These are phyloP conservation scores for Poeciliopsis paucimaculata DNA, from an alignment of 2,797 vertebrate species.

Conservation along the genomic window DNA sequence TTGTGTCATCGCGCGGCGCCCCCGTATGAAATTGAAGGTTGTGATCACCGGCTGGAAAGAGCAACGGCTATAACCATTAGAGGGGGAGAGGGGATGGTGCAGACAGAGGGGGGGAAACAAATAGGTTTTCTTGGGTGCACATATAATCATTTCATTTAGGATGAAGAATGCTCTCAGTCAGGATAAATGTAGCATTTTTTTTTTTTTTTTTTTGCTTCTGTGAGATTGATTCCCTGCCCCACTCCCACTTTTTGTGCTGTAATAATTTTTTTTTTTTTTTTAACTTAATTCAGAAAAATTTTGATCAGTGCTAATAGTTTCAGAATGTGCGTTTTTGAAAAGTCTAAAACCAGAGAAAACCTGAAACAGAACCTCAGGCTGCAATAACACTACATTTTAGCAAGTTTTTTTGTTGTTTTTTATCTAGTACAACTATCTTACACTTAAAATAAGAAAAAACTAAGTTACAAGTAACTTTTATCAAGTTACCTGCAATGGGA, in stretches of 20 bases:
- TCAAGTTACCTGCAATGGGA: too few species aligned
- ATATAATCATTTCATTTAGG: constrained; percentile 62
- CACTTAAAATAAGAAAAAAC: too few species aligned
- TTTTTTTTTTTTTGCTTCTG: constrained; percentile 13
- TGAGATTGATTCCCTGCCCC: constrained; percentile 30
- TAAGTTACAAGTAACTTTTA: too few species aligned
- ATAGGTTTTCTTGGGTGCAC: constrained; percentile 55
- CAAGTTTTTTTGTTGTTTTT: too few species aligned
- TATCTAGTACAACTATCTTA: too few species aligned
- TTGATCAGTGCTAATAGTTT: constrained; percentile 17
- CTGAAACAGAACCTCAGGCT: neutral
- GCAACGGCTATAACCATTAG: constrained; percentile 50
- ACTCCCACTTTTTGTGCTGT: constrained; percentile 4
- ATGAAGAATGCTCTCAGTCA: constrained; percentile 13
- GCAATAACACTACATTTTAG: too few species aligned
- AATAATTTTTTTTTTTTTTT: neutral
- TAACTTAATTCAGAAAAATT: constrained; percentile 8
- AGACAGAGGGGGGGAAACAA: constrained; percentile 41
- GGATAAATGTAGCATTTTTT: constrained; percentile 43
- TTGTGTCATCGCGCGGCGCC: constrained; percentile 51
- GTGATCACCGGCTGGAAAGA: constrained; percentile 67
- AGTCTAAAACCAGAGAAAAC: neutral
- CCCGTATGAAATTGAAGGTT: constrained; percentile 74
- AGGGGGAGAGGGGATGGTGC: neutral
- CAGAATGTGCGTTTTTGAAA: neutral